Base-by-base conservation (phyloP, 1,140 invertebrate genomes). In the Lordiphosa clarofinis region DNA sequence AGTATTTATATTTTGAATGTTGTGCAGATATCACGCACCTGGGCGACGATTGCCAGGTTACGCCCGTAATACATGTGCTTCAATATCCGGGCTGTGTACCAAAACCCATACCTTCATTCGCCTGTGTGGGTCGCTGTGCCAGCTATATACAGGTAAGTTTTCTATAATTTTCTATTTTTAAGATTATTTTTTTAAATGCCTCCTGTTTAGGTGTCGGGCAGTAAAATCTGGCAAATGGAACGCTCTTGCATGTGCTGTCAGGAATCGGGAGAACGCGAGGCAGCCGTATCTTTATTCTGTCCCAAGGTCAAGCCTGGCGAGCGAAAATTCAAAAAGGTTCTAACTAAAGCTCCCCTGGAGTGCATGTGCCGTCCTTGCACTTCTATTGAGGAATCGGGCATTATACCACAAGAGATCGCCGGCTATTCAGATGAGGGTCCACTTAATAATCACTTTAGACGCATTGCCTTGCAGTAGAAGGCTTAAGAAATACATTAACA, bases 171-270 rank as follows among this genome's bases (percentile, higher is more conserved):
- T 8, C 2, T 11, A 6, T 0, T 7, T 35, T n/a, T 21, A 21
- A 21, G n/a, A 33, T 6, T 9, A 21, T n/a, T 15, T 13, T 39
- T 1, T 64, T 19, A 6, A 11, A 35, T 37, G 3, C 1, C 15
- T 15, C 28, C 3, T 6, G 6, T 38, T 10, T 60, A 97, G 96
- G 96, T 97, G 4, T 97, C 96, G n/a, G 96, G 96, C 8, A 97
- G 95, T 62, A 97, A 97, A 91, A 96, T 97, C 86, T 98, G 96
- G 96, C 96, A 97, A 92, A 97, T 96, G 93, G 96, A 98, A 89
- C 91, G 96, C 38, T 97, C 95, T 7, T 97, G 96, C 76, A 97
- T 97, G 93, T 98, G 96, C 87, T 98, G 96, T 89, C 96, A 97
- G 89, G 96, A 97, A 89, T 96, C 95, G 70, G 96, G 96, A 2